Base-by-base conservation (phyloP, 2,113 vertebrate species). In the Lophotis ruficrista region DNA sequence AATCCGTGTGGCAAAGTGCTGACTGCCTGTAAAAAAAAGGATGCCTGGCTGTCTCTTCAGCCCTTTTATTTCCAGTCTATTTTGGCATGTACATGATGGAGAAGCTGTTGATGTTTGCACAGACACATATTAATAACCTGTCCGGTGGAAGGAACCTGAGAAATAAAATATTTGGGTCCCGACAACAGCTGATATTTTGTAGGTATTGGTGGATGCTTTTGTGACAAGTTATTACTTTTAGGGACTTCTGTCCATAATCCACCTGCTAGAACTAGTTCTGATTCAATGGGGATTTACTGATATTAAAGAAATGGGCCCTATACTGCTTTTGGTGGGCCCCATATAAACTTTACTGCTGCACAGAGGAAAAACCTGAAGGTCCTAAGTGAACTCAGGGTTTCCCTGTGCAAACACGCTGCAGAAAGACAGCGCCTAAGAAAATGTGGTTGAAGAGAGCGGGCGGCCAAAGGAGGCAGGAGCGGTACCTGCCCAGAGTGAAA, bases 401-500 rank as follows among this genome's bases (percentile, higher is more conserved):
- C 10, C 20, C 38, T 38, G 37, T 38, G 56, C 45, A 57, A 68
- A 83, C 10, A 8, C 1, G 1, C 28, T 35, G 70, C 41, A n/a
- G 45, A 65, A 86, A 31, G 20, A 7, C 66, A 35, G 15, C 6
- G 14, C 53, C 65, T 56, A 23, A 6, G 71, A 51, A 48, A 23
- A 31, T 2, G 33, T 10, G 33, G 14, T 22, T 41, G 51, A 73
- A 31, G 45, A 79, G 27, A 28, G 65, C 6, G 6, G 48, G 12
- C 0, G 3, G 53, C 12, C 27, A 9, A 27, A 50, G 23, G 58
- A 50, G 51, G 47, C 58, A 22, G 28, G 60, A 72, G 22, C 1
- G 0, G 30, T 23, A 16, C 25, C 31, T 13, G 28, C 18, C 8
- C 0, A 0, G 38, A 37, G 16, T 22, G 54, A n/a, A 33, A 25